A percentile compares a stretch with the other conserved stretches of the same genome.
Conservation (phyloP, 1,140 invertebrate species). For the Semibalanus balanoides region DNA sequence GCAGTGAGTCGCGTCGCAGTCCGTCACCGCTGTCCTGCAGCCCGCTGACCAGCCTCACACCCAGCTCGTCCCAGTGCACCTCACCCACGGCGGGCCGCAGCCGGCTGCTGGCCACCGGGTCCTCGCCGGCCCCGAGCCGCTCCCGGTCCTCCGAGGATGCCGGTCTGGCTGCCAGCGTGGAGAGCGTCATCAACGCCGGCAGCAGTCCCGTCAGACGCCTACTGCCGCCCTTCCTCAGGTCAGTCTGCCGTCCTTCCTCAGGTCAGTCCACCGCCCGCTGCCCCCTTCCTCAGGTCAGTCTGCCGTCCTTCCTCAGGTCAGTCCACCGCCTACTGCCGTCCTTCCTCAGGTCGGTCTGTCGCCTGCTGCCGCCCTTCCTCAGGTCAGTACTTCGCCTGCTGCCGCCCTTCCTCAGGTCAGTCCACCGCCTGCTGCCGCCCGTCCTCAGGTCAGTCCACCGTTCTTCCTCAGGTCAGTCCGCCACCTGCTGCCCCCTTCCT, state of each 20-base stretch:
- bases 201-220: neutral
- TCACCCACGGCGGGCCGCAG: neutral
- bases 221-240: neutral
- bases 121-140: neutral
- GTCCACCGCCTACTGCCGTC: too few species aligned
- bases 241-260: neutral
- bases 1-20: neutral
- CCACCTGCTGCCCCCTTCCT: too few species aligned
- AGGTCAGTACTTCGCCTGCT: too few species aligned
- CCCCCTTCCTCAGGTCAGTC: too few species aligned
- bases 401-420: too few species aligned
- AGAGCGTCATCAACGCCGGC: neutral
- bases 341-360: too few species aligned
- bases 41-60: neutral
- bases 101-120: neutral
- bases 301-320: too few species aligned
- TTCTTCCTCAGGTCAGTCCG: too few species aligned
- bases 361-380: too few species aligned
- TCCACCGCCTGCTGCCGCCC: too few species aligned
- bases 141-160: neutral
- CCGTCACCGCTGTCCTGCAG: neutral
- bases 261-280: too few species aligned
- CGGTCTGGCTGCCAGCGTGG: neutral
- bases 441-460: too few species aligned
- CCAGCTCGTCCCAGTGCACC: neutral